Evolutionary conservation across 2,888 invertebrate genomes (phyloP), one percentile per base, ranked within the genome.

Genomic region (Dyspetes luteomarginatus): DNA sequence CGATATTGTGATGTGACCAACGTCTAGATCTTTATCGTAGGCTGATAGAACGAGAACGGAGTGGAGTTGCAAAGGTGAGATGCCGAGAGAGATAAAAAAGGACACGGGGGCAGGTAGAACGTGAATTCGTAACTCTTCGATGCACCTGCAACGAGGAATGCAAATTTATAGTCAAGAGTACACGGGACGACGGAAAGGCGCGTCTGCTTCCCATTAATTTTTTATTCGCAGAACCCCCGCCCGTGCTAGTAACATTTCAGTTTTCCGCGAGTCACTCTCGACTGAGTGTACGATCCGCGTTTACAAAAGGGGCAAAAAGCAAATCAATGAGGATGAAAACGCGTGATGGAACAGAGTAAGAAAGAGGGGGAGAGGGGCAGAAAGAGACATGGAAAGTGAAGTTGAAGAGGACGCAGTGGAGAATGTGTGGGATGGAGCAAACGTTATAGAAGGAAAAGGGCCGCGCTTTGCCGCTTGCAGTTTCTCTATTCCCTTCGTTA

Each of bases 401-500:
- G 68, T 28, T 17, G 69, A 60, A 58, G 82, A 52, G 78, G 81
- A 65, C 78, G 81, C 85, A 78, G 79, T 86, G 80, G 75, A n/a
- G 82, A 64, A 85, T 78, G 82, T 48, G 82, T 75, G 83, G 82
- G 75, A 78, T 52, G 68, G 75, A 73, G 45, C 26, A 80, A 82
- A 72, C 30, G 24, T 60, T 55, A 36, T 43, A 30, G 68, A 67
- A 52, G 78, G 75, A 69, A 71, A 74, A 78, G 71, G 62, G 71
- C 68, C n/a, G 55, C 55, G 64, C 67, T 64, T 45, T 76, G 62
- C 80, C 71, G 72, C 62, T 75, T 86, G 89, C 87, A 89, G 88
- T 90, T 90, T 88, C 89, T 88, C 88, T 89, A 90, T 91, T 91
- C 91, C 90, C 90, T 90, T 90, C 90, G 89, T 91, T 90, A 90